A percentile compares a stretch with the other conserved stretches of the same genome.
These are phyloP conservation scores for Melinaea marsaeus DNA, from an alignment of 2,888 invertebrate species.

Conservation along the genomic window DNA sequence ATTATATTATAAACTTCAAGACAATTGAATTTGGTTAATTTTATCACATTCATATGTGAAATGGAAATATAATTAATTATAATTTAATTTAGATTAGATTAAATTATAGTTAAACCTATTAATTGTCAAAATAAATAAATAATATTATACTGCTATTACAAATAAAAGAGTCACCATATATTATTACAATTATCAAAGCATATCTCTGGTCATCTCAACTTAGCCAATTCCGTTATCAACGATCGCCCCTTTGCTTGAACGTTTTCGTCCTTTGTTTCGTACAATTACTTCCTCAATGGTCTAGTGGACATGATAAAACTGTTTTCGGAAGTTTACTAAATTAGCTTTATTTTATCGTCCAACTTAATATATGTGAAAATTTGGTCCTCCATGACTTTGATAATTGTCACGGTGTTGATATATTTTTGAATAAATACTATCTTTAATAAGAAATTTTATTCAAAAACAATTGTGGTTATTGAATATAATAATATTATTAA, in stretches of 20 bases:
- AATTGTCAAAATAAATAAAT: too few species aligned
- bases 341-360: constrained; percentile 52
- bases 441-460: too few species aligned
- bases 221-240: constrained; percentile 44
- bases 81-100: too few species aligned
- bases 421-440: too few species aligned
- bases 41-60: too few species aligned
- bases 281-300: constrained; percentile 63
- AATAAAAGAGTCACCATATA: background rate
- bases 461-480: too few species aligned
- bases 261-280: constrained; percentile 58
- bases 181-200: constrained; percentile 7
- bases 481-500: too few species aligned
- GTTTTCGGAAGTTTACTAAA: constrained; percentile 47
- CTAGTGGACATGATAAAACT: constrained; percentile 66
- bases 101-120: too few species aligned
- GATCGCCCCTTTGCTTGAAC: constrained; percentile 42
- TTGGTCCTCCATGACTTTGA: background rate
- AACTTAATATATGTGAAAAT: background rate
- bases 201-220: constrained; percentile 7
- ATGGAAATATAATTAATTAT: too few species aligned
- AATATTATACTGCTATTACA: background rate
- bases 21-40: too few species aligned
- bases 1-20: too few species aligned
- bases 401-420: background rate